Conservation (phyloP, 1,140 invertebrate genomes). For the Psilanteris sp. region DNA sequence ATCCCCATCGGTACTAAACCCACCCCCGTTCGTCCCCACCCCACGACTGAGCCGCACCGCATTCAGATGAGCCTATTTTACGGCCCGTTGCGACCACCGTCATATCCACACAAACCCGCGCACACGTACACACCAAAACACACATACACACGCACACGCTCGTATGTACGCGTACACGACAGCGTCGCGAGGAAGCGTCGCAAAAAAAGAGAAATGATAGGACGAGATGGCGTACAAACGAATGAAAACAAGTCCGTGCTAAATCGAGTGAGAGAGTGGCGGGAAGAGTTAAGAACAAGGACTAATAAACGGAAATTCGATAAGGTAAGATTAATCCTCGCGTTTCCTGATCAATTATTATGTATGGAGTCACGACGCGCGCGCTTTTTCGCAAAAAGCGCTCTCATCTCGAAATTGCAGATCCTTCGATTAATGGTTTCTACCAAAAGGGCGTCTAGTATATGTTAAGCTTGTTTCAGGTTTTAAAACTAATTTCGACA, state of each 20-base stretch:
- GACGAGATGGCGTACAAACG: constrained; percentile 21
- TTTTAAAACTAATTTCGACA: too few relatives aligned
- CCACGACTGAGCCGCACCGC: constrained; percentile 61
- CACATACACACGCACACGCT: too few relatives aligned
- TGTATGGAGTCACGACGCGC: constrained; percentile 7
- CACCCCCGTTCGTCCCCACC: constrained; percentile 4
- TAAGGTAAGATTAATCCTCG: constrained; percentile 53
- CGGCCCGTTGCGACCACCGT: constrained; percentile 67
- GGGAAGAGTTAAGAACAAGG: constrained; percentile 18
- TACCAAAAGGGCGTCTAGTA: too few relatives aligned
- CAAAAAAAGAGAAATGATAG: constrained; percentile 37
- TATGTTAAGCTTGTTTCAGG: too few relatives aligned
- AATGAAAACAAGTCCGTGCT: constrained; percentile 29
- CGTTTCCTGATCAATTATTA: constrained; percentile 19
- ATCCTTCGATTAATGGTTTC: neutral
- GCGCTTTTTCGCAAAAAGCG: constrained; percentile 12
- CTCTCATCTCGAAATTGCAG: neutral
- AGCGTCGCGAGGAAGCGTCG: constrained; percentile 10
- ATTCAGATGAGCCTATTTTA: constrained; percentile 75
- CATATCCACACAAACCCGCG: constrained; percentile 45
- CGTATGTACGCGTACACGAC: too few relatives aligned
- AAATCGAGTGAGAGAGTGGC: constrained; percentile 40
- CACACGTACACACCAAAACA: constrained; percentile 1
- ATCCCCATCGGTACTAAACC: constrained; percentile 53
- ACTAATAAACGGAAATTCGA: constrained; percentile 19